A percentile compares a stretch with the other conserved stretches of the same genome.
Conservation (phyloP, 2,888 invertebrate genomes). For the Mycalesis mineus region DNA sequence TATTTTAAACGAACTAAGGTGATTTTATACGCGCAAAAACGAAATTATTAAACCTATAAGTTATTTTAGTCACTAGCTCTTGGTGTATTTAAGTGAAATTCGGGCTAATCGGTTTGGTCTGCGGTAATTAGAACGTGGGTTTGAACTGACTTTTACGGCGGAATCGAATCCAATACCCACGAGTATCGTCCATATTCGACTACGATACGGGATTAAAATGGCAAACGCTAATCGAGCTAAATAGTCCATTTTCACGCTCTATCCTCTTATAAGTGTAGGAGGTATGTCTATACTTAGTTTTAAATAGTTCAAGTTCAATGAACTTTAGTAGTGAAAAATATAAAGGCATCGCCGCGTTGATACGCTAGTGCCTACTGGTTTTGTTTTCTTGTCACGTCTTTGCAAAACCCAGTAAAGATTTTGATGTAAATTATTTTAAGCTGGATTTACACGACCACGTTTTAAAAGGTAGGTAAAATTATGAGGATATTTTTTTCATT, state of each 20-base stretch:
- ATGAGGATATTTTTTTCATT: too few relatives aligned
- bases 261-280: too few relatives aligned
- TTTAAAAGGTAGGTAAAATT: too few relatives aligned
- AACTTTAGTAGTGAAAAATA: conserved; percentile 25
- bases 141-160: conserved; percentile 17
- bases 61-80: background rate
- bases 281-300: too few relatives aligned
- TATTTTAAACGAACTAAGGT: too few relatives aligned
- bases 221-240: conserved; percentile 10
- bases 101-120: conserved; percentile 28
- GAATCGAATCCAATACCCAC: conserved; percentile 12
- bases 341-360: conserved; percentile 17
- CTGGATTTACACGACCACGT: background rate
- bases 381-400: conserved; percentile 29
- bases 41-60: too few relatives aligned
- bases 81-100: conserved; percentile 15
- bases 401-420: conserved; percentile 26
- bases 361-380: conserved; percentile 17
- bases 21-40: too few relatives aligned
- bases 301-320: too few relatives aligned
- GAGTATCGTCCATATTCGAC: conserved; percentile 12
- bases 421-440: conserved; percentile 15
- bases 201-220: conserved; percentile 1
- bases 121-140: conserved; percentile 28
- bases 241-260: background rate